Evolutionary conservation across 2,113 vertebrate genomes (phyloP).

Genomic region (Pipa parva): DNA sequence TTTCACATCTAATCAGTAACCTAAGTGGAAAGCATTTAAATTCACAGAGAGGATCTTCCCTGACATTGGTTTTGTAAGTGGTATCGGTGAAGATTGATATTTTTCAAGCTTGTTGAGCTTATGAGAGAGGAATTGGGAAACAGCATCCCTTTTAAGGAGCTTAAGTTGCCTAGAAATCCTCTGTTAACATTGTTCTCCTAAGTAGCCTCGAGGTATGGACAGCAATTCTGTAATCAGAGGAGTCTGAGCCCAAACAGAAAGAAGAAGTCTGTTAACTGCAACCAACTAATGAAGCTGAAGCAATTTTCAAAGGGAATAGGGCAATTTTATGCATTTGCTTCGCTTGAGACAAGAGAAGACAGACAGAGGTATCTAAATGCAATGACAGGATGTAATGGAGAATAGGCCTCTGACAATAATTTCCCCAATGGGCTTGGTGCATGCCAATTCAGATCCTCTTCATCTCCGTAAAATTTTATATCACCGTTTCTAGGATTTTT

Average conservation of each 20-base stretch:
- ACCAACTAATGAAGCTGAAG: conserved; percentile 41
- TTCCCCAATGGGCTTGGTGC: conserved; percentile 39
- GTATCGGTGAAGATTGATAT: conserved; percentile 24
- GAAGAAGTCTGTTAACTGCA: conserved; percentile 29
- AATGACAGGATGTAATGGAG: conserved; percentile 42
- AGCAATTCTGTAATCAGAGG: conserved; percentile 38
- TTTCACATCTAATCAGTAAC: not conserved
- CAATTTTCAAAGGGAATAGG: conserved; percentile 34
- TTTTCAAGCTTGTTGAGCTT: conserved; percentile 28
- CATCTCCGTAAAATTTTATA: conserved; percentile 11
- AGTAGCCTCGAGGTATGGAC: conserved; percentile 37
- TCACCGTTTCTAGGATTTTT: conserved; percentile 29
- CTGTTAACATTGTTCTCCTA: conserved; percentile 40
- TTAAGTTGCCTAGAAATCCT: conserved; percentile 38
- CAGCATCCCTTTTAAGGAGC: conserved; percentile 29
- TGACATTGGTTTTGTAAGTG: conserved; percentile 8
- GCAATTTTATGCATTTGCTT: conserved; percentile 40
- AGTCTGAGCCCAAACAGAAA: conserved; percentile 34
- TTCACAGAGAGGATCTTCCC: conserved; percentile 6
- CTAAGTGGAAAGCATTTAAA: conserved; percentile 10
- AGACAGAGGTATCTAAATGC: conserved; percentile 36
- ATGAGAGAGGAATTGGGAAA: conserved; percentile 18
- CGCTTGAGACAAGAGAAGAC: conserved; percentile 40
- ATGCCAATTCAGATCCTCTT: conserved; percentile 35
- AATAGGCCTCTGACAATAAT: conserved; percentile 41